A percentile compares a stretch with the other conserved stretches of the same genome.
These are phyloP conservation scores for Lates japonicus DNA, from an alignment of 2,797 vertebrate genomes.

Conservation along the genomic window DNA sequence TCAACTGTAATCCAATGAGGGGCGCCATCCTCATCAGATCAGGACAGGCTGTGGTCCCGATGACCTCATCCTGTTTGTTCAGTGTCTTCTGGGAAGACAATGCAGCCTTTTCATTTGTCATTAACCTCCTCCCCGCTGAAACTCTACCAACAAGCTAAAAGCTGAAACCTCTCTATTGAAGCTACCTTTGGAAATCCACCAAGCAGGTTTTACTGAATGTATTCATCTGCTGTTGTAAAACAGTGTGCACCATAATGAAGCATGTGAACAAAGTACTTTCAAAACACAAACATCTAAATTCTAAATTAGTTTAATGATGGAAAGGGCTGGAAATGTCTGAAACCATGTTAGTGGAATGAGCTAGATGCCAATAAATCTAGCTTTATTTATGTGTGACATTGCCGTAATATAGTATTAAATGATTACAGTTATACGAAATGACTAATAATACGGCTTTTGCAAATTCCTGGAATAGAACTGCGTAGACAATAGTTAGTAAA, in stretches of 20 bases:
- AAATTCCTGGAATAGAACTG: background rate
- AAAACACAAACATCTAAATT: background rate
- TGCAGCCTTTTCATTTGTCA: constrained; percentile 75
- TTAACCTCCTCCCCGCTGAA: constrained; percentile 66
- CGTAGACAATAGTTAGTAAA: background rate
- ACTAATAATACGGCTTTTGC: background rate
- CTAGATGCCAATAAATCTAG: background rate
- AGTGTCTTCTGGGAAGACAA: constrained; percentile 82
- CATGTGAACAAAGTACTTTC: background rate
- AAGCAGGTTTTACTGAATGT: constrained; percentile 2
- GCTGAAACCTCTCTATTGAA: constrained; percentile 15
- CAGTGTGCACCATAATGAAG: background rate
- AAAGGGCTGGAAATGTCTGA: background rate
- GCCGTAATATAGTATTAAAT: constrained; percentile 1
- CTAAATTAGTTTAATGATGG: background rate
- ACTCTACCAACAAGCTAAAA: constrained; percentile 39
- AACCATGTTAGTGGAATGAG: background rate
- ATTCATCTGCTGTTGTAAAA: background rate
- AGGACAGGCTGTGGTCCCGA: constrained; percentile 69
- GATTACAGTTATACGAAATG: background rate
- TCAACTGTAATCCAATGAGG: constrained; percentile 82
- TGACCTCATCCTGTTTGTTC: constrained; percentile 86
- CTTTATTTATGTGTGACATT: background rate
- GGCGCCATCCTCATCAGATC: constrained; percentile 75
- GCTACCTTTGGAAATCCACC: constrained; percentile 5